phyloP scores from a whole-genome alignment of 2,797 vertebrate genomes.

The Bradypodion pumilum region DNA sequence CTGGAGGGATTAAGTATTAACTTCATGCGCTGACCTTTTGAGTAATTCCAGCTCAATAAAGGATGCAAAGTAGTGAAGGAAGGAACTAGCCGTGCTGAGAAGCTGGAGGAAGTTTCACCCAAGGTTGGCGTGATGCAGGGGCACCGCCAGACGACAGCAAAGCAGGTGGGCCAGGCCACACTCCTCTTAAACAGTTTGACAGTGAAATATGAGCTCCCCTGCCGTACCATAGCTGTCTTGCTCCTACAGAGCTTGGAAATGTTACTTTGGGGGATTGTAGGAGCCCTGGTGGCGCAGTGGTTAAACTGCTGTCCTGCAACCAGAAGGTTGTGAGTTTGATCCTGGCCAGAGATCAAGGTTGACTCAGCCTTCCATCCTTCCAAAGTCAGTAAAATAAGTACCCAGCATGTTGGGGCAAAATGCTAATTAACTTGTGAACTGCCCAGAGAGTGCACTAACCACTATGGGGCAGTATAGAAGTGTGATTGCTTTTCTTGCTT shows the following conservation, averaged over 20 bases:
- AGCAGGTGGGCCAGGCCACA: neutral
- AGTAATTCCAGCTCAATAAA: neutral
- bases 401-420: too few species aligned
- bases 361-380: too few species aligned
- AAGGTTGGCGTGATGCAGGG: neutral
- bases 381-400: too few species aligned
- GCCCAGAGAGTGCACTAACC: too few species aligned
- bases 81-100: fast-evolving
- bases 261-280: neutral
- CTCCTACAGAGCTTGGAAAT: neutral
- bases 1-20: constrained; percentile 47
- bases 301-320: too few species aligned
- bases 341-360: too few species aligned
- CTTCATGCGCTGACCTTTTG: neutral
- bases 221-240: too few species aligned
- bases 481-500: too few species aligned
- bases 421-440: too few species aligned
- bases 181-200: neutral
- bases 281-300: too few species aligned
- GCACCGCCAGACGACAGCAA: neutral
- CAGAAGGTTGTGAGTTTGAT: too few species aligned
- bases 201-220: neutral
- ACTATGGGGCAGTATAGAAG: too few species aligned
- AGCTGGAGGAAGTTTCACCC: neutral
- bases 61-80: fast-evolving